Evolutionary conservation across 2,113 vertebrate species (phyloP).

Genomic region (Forbesichthys agassizii): DNA sequence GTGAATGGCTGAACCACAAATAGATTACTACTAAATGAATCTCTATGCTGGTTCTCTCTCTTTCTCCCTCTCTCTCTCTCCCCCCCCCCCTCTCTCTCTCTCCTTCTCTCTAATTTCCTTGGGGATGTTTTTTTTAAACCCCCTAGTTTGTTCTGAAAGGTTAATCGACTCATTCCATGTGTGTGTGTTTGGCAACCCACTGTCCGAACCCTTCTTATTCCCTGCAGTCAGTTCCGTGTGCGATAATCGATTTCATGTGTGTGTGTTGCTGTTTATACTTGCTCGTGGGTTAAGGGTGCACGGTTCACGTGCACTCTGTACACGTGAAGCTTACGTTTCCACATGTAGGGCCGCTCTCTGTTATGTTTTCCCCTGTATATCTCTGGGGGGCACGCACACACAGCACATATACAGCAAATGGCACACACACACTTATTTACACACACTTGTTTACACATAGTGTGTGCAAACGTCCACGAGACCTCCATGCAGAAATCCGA

Average conservation of each 20-base stretch:
- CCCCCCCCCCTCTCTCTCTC: background rate
- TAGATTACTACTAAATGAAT: too few species aligned
- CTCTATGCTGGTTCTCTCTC: background rate
- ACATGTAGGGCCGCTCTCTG: background rate
- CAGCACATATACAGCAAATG: too few species aligned
- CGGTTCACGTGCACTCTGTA: slow-evolving; percentile 23
- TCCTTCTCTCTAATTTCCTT: background rate
- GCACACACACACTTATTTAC: slow-evolving; percentile 1
- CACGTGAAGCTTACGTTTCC: slow-evolving; percentile 29
- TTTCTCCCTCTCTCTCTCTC: slow-evolving; percentile 1
- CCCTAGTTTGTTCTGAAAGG: background rate
- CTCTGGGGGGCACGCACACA: background rate
- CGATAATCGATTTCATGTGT: slow-evolving; percentile 13
- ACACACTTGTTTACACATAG: slow-evolving; percentile 6
- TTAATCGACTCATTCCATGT: slow-evolving; percentile 28
- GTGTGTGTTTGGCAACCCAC: background rate
- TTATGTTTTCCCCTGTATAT: slow-evolving; percentile 8
- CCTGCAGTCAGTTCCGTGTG: background rate
- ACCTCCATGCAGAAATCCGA: background rate
- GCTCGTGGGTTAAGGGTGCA: background rate
- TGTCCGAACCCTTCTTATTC: background rate
- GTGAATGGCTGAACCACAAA: too few species aligned
- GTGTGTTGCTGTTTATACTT: background rate
- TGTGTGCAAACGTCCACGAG: background rate
- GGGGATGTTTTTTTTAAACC: slow-evolving; percentile 28